Evolutionary conservation across 2,113 vertebrate species (phyloP).

Genomic region (Mus musculus): GRCm39 chr13:51836001-51836500

Average conservation of each 20-base stretch:
- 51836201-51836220: background rate
- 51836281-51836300: background rate
- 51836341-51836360: background rate
- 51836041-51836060: slow-evolving; percentile 96
- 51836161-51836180: slow-evolving; percentile 99
- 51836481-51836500: slow-evolving; percentile 96
- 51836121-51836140: slow-evolving; percentile 96
- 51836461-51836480: slow-evolving; percentile 80
- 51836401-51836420: background rate
- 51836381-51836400: background rate
- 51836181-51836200: slow-evolving; percentile 93
- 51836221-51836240: background rate
- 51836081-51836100: slow-evolving; percentile 95
- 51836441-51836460: background rate
- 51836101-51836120: slow-evolving; percentile 97
- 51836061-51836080: slow-evolving; percentile 94
- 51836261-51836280: background rate
- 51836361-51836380: no score
- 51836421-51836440: background rate
- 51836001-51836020: fast-evolving
- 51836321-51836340: background rate
- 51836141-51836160: slow-evolving; percentile 96
- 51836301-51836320: background rate
- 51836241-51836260: background rate
- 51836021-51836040: slow-evolving; percentile 88